Evolutionary conservation across 2,113 vertebrate genomes (phyloP).

Genomic region (Dendropsophus ebraccatus): DNA sequence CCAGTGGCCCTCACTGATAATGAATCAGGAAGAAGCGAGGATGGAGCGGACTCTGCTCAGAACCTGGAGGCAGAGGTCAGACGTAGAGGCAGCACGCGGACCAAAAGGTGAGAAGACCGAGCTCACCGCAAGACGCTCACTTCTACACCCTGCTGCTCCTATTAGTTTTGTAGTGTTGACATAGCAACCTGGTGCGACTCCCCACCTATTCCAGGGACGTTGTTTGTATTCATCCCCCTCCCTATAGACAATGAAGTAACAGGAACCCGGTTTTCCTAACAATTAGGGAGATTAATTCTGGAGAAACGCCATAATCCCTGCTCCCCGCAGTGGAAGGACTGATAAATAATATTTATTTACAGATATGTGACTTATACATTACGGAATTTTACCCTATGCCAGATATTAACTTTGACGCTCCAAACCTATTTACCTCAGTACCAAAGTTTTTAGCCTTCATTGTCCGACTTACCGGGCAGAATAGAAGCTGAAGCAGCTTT

Average conservation of each 20-base stretch:
- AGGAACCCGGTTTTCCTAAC: not conserved
- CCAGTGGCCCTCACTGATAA: not conserved
- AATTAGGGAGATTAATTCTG: constrained; percentile 10
- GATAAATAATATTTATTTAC: not conserved
- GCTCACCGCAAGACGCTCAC: not conserved
- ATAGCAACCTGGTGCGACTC: not conserved
- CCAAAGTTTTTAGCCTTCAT: no score
- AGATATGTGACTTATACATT: not conserved
- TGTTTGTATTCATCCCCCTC: not conserved
- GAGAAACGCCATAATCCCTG: not conserved
- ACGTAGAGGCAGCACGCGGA: not conserved
- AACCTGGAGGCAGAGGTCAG: not conserved
- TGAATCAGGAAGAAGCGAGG: not conserved
- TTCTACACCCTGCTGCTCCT: not conserved
- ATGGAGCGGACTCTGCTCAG: not conserved
- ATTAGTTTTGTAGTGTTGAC: not conserved
- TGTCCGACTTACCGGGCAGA: no score
- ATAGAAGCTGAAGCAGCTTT: no score
- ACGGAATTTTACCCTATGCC: not conserved
- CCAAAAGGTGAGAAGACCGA: not conserved
- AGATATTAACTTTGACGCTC: not conserved
- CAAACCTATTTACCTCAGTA: no score
- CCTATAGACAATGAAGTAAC: not conserved
- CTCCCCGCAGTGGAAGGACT: not conserved
- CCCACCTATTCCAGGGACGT: not conserved